Evolutionary conservation across 2,888 invertebrate species (phyloP).

Genomic region (Morpho helenor): DNA sequence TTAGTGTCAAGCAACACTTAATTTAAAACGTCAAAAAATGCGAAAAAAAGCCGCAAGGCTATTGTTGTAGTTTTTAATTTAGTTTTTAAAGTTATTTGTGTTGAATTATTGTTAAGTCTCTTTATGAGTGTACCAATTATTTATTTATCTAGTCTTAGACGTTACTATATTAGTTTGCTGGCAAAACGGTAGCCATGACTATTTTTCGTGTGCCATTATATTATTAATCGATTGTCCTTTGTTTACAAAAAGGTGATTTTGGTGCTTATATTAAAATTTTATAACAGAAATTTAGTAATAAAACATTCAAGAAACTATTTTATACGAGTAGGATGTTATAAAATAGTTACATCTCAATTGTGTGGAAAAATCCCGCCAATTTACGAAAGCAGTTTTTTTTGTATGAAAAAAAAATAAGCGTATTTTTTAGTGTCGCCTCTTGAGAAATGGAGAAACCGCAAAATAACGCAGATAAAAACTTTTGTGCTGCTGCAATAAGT

Average conservation of each 20-base stretch:
- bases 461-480: slow-evolving; percentile 39
- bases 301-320: slow-evolving; percentile 1
- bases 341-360: slow-evolving; percentile 1
- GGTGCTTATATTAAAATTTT: slow-evolving; percentile 30
- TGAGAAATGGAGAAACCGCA: slow-evolving; percentile 45
- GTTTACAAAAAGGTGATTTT: slow-evolving; percentile 51
- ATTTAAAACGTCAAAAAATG: slow-evolving; percentile 73
- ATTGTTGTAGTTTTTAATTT: slow-evolving; percentile 57
- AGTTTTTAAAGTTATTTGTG: slow-evolving; percentile 71
- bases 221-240: slow-evolving; percentile 64
- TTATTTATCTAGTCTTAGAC: slow-evolving; percentile 66
- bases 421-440: slow-evolving; percentile 22
- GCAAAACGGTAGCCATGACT: slow-evolving; percentile 54
- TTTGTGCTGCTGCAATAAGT: slow-evolving; percentile 33
- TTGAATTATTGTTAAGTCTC: slow-evolving; percentile 54
- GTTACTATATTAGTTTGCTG: slow-evolving; percentile 48
- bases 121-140: slow-evolving; percentile 49
- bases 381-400: slow-evolving; percentile 15
- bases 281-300: slow-evolving; percentile 4
- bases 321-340: slow-evolving; percentile 4
- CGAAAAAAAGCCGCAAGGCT: slow-evolving; percentile 66
- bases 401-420: slow-evolving; percentile 36
- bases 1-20: slow-evolving; percentile 73
- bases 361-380: slow-evolving; percentile 29
- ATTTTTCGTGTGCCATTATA: slow-evolving; percentile 67